Conservation (phyloP, 1,140 invertebrate genomes). For the Bicyclus anynana region DNA sequence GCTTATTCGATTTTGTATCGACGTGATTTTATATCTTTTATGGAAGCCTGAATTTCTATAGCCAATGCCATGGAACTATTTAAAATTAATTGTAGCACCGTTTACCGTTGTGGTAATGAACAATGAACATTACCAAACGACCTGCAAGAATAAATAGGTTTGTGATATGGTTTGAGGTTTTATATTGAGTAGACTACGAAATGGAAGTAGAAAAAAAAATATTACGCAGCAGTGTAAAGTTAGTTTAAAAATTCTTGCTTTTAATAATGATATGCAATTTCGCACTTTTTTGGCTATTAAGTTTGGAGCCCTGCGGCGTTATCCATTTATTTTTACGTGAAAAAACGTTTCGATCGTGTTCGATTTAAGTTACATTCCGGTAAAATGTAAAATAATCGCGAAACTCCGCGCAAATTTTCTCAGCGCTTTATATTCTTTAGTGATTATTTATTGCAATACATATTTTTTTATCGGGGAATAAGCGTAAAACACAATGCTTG, state of each 20-base stretch:
- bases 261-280: conserved; percentile 4
- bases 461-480: conserved; percentile 9
- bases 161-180: no score
- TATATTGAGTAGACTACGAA: no score
- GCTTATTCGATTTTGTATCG: no score
- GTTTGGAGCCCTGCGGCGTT: conserved; percentile 3
- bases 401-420: neutral
- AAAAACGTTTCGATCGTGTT: conserved; percentile 10
- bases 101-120: no score
- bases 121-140: no score
- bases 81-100: no score
- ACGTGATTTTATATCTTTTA: no score
- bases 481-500: conserved; percentile 10
- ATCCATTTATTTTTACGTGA: conserved; percentile 1
- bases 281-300: conserved; percentile 13
- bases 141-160: no score
- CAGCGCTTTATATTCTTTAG: conserved; percentile 1
- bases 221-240: no score
- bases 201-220: no score
- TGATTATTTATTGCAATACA: conserved; percentile 14
- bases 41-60: no score
- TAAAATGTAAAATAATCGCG: conserved; percentile 8
- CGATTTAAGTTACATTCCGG: conserved; percentile 10
- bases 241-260: neutral
- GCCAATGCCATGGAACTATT: no score